phyloP scores from a whole-genome alignment of 2,113 vertebrate species.

The Capra hircus region DNA sequence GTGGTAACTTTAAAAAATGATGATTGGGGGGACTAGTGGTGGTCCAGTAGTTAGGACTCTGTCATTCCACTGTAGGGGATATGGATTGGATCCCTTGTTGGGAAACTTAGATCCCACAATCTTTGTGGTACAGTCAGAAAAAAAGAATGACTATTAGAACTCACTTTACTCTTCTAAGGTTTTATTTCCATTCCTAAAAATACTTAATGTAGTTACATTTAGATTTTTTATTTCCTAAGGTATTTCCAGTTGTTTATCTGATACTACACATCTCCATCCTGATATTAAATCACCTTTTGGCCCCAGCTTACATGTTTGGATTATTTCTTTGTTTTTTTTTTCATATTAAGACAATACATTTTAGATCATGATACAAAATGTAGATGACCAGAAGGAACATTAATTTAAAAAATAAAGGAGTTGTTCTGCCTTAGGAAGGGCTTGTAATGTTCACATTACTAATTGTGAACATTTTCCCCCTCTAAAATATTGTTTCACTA shows the following conservation, averaged over 20 bases:
- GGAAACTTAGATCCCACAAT: not conserved
- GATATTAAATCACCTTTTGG: not conserved
- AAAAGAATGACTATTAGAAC: constrained; percentile 15
- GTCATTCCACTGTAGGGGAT: not conserved
- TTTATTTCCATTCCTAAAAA: constrained; percentile 39
- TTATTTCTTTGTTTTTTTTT: constrained; percentile 30
- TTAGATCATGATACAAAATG: not conserved
- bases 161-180: not conserved
- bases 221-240: not conserved
- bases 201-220: not conserved
- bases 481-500: not conserved
- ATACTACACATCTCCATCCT: not conserved
- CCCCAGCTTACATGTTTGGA: not conserved
- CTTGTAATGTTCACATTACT: not conserved
- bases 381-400: not conserved
- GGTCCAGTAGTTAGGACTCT: not conserved
- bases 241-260: not conserved
- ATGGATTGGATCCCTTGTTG: not conserved
- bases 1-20: not conserved
- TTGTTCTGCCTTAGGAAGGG: not conserved
- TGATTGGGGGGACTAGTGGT: not conserved
- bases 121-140: not conserved
- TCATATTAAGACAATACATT: not conserved
- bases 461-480: not conserved
- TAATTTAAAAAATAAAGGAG: constrained; percentile 22